Base-by-base conservation (phyloP, 1,140 invertebrate genomes). In the Catajapyx aquilonaris region DNA sequence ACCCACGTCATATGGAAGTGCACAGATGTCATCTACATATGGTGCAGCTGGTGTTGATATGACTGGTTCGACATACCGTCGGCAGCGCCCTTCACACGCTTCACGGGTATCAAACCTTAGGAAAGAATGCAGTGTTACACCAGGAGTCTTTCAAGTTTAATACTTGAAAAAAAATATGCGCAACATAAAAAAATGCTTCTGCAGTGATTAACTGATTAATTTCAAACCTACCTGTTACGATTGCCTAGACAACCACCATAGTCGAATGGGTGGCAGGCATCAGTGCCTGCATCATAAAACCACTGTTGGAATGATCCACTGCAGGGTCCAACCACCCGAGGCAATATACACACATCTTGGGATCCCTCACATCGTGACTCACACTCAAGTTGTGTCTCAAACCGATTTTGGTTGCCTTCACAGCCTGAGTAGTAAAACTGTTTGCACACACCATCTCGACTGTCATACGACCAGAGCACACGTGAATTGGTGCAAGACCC, bases 351-450 rank as follows among this genome's bases (percentile, higher is more conserved):
- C 0, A 69, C 53, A 52, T 85, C 70, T 66, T 78, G 73, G 19
- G 66, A 66, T 28, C 66, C 57, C 4, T 66, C 62, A 56, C 87
- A 94, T 34, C 69, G 66, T 39, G 69, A 61, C 42, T 81, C 66
- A 59, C 88, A 94, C 46, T 84, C 70, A 28, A 81, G 69, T 25
- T 68, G 59, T 15, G 61, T 65, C 28, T 67, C 64, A 62, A 87
- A 95, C 47, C 79, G 76, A 53, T 95, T 94, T 36, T 65, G 61
- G 53, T 93, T 93, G 31, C 83, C 83, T 9, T 69, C 71, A 49
- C 85, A 91, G 32, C 85, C 85, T 1, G 73, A 69, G 46, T 80
- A 93, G 3, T 64, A 56, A 56, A 94, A 94, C 43, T 72, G 66
- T 39, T 73, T 71, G 54, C 90, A 95, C 11, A 72, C 61, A 20